A percentile compares a stretch with the other conserved stretches of the same genome.
Evolutionary conservation across 1,140 invertebrate genomes (phyloP).

Genomic region (Diachasma alloeum): DNA sequence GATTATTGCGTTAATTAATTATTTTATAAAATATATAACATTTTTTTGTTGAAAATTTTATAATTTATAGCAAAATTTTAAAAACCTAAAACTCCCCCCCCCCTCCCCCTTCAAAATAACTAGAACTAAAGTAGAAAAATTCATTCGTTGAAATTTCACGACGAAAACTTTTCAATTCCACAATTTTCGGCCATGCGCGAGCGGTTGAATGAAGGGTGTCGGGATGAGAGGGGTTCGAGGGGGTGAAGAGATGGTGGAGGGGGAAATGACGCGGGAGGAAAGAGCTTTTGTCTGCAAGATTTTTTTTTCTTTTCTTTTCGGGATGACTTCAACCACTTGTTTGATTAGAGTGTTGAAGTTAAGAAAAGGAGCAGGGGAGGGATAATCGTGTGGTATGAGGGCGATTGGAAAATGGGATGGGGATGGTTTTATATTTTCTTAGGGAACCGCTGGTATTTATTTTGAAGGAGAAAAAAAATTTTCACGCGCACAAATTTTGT

Average conservation of each 20-base stretch:
- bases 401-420: not conserved
- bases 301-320: not conserved
- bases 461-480: no score
- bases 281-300: not conserved
- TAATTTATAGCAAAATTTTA: no score
- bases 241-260: not conserved
- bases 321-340: not conserved
- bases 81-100: no score
- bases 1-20: no score
- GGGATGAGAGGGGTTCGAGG: not conserved
- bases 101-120: no score
- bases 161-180: not conserved
- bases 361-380: not conserved
- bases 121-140: not conserved
- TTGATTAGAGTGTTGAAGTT: not conserved
- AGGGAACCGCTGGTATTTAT: no score
- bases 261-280: not conserved
- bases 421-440: no score
- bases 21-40: no score
- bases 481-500: no score
- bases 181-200: not conserved
- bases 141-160: not conserved
- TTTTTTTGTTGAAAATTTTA: no score
- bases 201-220: not conserved
- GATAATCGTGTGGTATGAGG: no score